These are phyloP conservation scores for Dynastes grantii DNA, from an alignment of 2,888 invertebrate species.

Conservation along the genomic window DNA sequence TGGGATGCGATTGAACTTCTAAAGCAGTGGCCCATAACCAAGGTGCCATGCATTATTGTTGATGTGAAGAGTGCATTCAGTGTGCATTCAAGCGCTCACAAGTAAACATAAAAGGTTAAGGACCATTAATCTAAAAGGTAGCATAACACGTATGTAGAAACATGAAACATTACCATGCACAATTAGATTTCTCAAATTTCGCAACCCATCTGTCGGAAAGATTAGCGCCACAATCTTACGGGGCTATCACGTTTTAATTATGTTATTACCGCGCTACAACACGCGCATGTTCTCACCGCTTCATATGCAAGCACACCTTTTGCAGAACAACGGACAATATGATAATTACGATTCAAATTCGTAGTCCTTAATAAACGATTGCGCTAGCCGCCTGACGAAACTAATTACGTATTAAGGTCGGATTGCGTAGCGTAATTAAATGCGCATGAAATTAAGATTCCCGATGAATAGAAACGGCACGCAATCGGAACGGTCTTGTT, in stretches of 20 bases:
- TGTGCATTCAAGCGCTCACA: too few relatives aligned
- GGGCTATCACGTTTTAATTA: conserved; percentile 12
- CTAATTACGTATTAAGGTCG: conserved; percentile 37
- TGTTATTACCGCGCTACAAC: neutral
- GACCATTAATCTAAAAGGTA: too few relatives aligned
- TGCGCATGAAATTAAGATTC: neutral
- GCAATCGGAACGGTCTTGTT: conserved; percentile 4
- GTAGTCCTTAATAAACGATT: conserved; percentile 1
- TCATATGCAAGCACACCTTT: neutral
- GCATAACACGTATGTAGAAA: too few relatives aligned
- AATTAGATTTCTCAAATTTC: too few relatives aligned
- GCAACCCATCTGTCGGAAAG: too few relatives aligned
- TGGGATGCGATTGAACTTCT: too few relatives aligned
- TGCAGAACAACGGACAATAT: neutral
- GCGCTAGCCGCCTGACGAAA: conserved; percentile 8
- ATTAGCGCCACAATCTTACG: conserved; percentile 5
- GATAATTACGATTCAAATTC: too few relatives aligned
- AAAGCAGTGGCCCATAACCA: too few relatives aligned
- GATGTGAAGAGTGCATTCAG: too few relatives aligned
- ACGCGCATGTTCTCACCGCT: neutral
- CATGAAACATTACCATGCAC: too few relatives aligned
- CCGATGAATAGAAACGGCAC: neutral
- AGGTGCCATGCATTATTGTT: too few relatives aligned
- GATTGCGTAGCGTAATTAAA: conserved; percentile 8
- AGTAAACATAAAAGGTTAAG: too few relatives aligned